phyloP scores from a whole-genome alignment of 2,888 invertebrate genomes.

The Leptinotarsa haldemani region DNA sequence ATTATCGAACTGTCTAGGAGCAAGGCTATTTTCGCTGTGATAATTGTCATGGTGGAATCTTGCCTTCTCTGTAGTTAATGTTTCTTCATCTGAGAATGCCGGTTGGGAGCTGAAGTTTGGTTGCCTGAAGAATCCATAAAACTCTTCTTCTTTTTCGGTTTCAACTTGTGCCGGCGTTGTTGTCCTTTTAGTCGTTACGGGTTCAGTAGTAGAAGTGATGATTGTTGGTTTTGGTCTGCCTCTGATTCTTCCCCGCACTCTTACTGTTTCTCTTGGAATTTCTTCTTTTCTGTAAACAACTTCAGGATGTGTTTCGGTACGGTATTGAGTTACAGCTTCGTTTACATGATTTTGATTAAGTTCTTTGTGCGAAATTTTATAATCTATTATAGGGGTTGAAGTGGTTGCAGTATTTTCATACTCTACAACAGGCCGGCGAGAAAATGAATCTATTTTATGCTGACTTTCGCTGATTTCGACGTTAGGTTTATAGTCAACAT shows the following conservation, averaged over 20 bases:
- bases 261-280: slow-evolving; percentile 42
- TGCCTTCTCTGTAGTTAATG: slow-evolving; percentile 18
- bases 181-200: slow-evolving; percentile 45
- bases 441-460: slow-evolving; percentile 44
- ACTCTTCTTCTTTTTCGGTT: slow-evolving; percentile 61
- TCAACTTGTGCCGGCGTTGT: slow-evolving; percentile 38
- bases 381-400: slow-evolving; percentile 49
- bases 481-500: slow-evolving; percentile 41
- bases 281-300: slow-evolving; percentile 46
- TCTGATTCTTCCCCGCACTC: slow-evolving; percentile 53
- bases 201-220: slow-evolving; percentile 39
- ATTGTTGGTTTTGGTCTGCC: slow-evolving; percentile 46
- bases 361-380: slow-evolving; percentile 51
- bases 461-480: slow-evolving; percentile 24
- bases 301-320: slow-evolving; percentile 40
- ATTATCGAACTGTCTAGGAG: slow-evolving; percentile 28
- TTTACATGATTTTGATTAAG: slow-evolving; percentile 22
- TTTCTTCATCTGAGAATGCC: slow-evolving; percentile 32
- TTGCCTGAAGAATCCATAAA: slow-evolving; percentile 65
- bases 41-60: slow-evolving; percentile 25
- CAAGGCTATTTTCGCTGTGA: slow-evolving; percentile 6
- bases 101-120: slow-evolving; percentile 62
- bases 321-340: neutral
- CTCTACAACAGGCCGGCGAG: slow-evolving; percentile 42
- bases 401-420: slow-evolving; percentile 46